Conservation (phyloP, 2,113 vertebrate species). For the Catharus bicknelli region DNA sequence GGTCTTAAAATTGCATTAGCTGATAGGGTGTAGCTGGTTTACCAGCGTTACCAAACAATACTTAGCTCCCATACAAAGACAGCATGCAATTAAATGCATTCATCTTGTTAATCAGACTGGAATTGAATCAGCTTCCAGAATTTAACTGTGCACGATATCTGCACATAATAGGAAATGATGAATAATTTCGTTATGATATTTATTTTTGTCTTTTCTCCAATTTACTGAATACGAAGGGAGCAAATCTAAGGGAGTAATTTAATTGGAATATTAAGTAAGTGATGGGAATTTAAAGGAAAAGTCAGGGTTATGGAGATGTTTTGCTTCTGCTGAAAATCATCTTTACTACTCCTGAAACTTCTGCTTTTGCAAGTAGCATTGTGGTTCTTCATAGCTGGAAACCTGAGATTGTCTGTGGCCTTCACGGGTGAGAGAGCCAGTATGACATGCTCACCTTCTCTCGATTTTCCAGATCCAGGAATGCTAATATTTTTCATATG, state of each 20-base stretch:
- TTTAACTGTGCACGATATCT: neutral
- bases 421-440: neutral
- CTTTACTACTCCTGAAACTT: neutral
- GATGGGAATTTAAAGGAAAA: neutral
- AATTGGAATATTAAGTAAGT: neutral
- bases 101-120: neutral
- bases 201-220: neutral
- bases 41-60: neutral
- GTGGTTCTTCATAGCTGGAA: neutral
- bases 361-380: neutral
- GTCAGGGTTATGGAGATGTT: neutral
- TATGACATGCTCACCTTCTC: neutral
- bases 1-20: neutral
- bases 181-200: neutral
- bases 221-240: neutral
- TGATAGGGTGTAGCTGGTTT: neutral
- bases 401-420: constrained; percentile 11
- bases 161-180: rapidly evolving
- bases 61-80: neutral
- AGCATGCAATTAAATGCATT: neutral
- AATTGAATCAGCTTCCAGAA: neutral
- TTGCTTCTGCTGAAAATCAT: neutral
- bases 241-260: neutral
- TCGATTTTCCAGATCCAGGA: constrained; percentile 56
- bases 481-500: constrained; percentile 70